Conservation (phyloP, 2,113 vertebrate genomes). For the Jaculus jaculus region DNA sequence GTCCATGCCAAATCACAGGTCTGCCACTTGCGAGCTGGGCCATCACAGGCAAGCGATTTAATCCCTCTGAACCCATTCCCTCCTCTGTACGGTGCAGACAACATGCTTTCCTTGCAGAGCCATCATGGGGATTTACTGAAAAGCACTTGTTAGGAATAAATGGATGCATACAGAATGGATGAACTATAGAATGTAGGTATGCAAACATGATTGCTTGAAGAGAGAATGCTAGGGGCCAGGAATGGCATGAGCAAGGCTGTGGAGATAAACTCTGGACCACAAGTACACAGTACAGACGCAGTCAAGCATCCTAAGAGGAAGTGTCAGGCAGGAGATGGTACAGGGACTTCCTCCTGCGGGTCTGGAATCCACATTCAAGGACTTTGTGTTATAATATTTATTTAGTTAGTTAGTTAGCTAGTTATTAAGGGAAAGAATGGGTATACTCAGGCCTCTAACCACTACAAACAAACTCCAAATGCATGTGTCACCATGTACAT, state of each 20-base stretch:
- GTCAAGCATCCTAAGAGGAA: neutral
- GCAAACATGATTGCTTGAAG: neutral
- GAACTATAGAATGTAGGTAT: neutral
- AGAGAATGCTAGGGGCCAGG: neutral
- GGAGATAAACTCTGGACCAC: neutral
- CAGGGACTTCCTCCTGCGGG: too few species aligned
- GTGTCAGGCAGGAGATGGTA: neutral
- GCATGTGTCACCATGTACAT: too few species aligned
- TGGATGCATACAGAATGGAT: neutral
- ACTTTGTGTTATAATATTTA: too few species aligned
- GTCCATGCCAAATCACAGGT: neutral
- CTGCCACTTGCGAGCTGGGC: neutral
- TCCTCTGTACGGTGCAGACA: neutral
- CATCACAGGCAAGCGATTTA: neutral
- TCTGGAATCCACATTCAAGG: too few species aligned
- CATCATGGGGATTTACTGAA: neutral
- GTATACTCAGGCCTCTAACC: too few species aligned
- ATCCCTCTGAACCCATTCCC: neutral
- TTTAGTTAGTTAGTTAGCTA: too few species aligned
- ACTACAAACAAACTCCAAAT: too few species aligned
- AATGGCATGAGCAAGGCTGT: neutral
- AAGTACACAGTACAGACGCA: neutral
- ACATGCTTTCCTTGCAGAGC: neutral
- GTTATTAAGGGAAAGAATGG: too few species aligned
- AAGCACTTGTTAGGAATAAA: neutral